A percentile compares a stretch with the other conserved stretches of the same genome.
These are phyloP conservation scores for Aphelinus certus DNA, from an alignment of 1,140 invertebrate species.

Conservation along the genomic window DNA sequence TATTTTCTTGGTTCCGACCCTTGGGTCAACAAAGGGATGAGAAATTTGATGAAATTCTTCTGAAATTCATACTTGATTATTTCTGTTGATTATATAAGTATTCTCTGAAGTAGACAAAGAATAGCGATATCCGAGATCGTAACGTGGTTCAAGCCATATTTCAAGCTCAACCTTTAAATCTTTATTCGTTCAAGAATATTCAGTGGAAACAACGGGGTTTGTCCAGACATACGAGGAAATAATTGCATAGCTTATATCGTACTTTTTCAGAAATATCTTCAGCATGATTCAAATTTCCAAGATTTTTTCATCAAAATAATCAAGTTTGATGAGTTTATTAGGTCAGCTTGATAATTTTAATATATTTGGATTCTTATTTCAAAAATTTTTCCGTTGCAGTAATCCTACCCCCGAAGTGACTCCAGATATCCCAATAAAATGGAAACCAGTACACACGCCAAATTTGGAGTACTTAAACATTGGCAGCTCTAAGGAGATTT, in stretches of 20 bases:
- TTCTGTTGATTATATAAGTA: slow-evolving; percentile 10
- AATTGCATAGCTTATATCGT: too few relatives aligned
- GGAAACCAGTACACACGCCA: slow-evolving; percentile 62
- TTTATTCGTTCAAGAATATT: too few relatives aligned
- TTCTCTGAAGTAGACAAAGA: slow-evolving; percentile 7
- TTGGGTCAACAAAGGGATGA: not conserved
- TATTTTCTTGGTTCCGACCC: too few relatives aligned
- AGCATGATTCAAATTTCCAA: slow-evolving; percentile 1
- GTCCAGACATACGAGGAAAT: too few relatives aligned
- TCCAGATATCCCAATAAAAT: slow-evolving; percentile 55
- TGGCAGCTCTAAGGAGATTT: slow-evolving; percentile 50
- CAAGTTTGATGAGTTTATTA: too few relatives aligned
- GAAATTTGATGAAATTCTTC: not conserved
- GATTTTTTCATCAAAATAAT: too few relatives aligned
- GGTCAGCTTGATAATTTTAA: too few relatives aligned
- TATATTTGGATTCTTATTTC: not conserved
- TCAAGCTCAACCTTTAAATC: too few relatives aligned
- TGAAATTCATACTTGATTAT: slow-evolving; percentile 13
- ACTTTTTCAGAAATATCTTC: too few relatives aligned
- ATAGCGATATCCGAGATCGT: not conserved
- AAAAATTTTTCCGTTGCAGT: slow-evolving; percentile 50
- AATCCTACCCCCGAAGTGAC: slow-evolving; percentile 65
- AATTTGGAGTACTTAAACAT: slow-evolving; percentile 64
- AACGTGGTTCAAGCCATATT: too few relatives aligned
- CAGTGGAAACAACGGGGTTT: too few relatives aligned